Base-by-base conservation (phyloP, 2,797 vertebrate genomes). In the Megaceryle alcyon region DNA sequence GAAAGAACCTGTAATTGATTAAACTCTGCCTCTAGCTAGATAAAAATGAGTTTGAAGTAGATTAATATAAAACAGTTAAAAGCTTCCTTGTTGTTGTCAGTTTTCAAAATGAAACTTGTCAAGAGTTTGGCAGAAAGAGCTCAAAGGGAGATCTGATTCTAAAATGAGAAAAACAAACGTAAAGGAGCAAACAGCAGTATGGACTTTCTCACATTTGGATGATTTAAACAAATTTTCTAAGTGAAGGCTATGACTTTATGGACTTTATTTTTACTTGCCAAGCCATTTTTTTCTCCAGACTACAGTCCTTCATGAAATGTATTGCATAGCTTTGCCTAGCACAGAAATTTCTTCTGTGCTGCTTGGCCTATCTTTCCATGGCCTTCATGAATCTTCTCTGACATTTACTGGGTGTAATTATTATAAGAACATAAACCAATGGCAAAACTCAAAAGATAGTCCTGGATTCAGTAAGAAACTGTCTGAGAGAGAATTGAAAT, bases 1-100 rank as follows among this genome's bases (percentile, higher is more conserved):
- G 89, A 93, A 96, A 90, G 94, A 97, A 94, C 97, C 97, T 97
- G 97, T 90, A 91, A 96, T 94, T 94, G 90, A 97, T 97, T 96
- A 97, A 96, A 87, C 64, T 41, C 59, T 92, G 96, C 94, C 81
- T 96, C 82, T 94, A 97, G 96, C 96, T 94, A 97, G 96, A 97
- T 96, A 92, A 86, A 94, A 94, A 90, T 33, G 92, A 92, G 70
- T 90, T 96, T 82, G 86, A 94, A 86, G 92, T 71, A 83, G 78
- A 65, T 89, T 91, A 73, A 92, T 86, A 88, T 75, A 92, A 95
- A 89, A 75, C 70, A 86, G 92, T 95, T 96, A 95, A 90, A 94
- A 93, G 84, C 82, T 95, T 94, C 94, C 85, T 92, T 39, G 35
- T 92, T 93, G 79, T 69, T 92, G 54, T 85, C 94, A 91, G 70